Evolutionary conservation across 2,888 invertebrate genomes (phyloP), one percentile per base, ranked within the genome.

Genomic region (Caenorhabditis parvicauda): DNA sequence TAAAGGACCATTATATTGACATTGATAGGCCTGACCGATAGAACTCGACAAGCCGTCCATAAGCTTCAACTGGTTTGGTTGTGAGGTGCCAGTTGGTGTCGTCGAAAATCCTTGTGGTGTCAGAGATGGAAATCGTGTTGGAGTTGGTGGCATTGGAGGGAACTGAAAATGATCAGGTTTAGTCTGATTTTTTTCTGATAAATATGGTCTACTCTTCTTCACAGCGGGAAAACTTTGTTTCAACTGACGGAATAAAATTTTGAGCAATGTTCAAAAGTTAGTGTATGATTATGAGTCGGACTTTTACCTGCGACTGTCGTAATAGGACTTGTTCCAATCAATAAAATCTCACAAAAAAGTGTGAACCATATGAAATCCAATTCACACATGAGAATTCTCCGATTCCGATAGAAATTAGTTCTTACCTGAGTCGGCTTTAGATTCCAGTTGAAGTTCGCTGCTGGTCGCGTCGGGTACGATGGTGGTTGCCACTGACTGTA

Each of bases 381-480:
- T n/a, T n/a, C n/a, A n/a, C n/a, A n/a, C n/a, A n/a, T n/a, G n/a
- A n/a, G n/a, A n/a, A n/a, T n/a, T n/a, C n/a, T n/a, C n/a, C n/a
- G n/a, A n/a, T n/a, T n/a, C n/a, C n/a, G n/a, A n/a, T n/a, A n/a
- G n/a, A n/a, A n/a, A n/a, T n/a, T n/a, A n/a, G 35, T 32, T n/a
- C n/a, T 9, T 9, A 32, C 9, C 35, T 9, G 35, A 9, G 35
- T 32, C 46, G 58, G 56, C 45, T 69, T 69, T 0, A 69, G 42
- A 19, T 59, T 61, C 69, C 69, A 69, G 38, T 66, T 69, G 50
- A 69, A 66, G 6, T 60, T 29, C 14, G 56, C 50, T n/a, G 39
- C 49, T 12, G 66, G 38, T n/a, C 56, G 57, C 9, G 52, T 55
- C 37, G 63, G 64, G 4, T 55, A 50, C 25, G 49, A 46, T 19